These are phyloP conservation scores for Phthorimaea operculella DNA, from an alignment of 1,140 invertebrate species.

Conservation along the genomic window DNA sequence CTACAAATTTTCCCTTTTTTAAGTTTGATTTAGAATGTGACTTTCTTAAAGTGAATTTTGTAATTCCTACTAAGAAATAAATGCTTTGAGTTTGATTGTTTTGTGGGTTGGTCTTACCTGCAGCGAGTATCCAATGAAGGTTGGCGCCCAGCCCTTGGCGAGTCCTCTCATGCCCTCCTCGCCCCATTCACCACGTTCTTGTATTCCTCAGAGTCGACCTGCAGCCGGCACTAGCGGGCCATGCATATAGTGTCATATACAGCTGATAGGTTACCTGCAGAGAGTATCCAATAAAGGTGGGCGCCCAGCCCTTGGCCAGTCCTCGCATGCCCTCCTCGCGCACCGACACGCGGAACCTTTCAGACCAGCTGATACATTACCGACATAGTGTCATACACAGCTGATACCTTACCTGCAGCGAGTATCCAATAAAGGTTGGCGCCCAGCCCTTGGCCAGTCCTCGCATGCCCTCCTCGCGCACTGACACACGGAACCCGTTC, in stretches of 20 bases:
- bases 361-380: too few relatives aligned
- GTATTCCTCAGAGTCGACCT: slow-evolving; percentile 95
- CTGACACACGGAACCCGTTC: slow-evolving; percentile 74
- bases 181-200: slow-evolving; percentile 87
- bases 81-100: too few relatives aligned
- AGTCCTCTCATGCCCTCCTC: slow-evolving; percentile 93
- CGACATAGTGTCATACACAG: too few relatives aligned
- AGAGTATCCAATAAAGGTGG: slow-evolving; percentile 86
- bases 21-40: too few relatives aligned
- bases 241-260: too few relatives aligned
- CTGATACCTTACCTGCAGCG: too few relatives aligned
- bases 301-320: slow-evolving; percentile 85
- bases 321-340: slow-evolving; percentile 77
- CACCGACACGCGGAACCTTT: slow-evolving; percentile 75
- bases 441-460: slow-evolving; percentile 86
- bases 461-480: slow-evolving; percentile 75
- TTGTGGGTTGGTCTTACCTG: too few relatives aligned
- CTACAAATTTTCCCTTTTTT: too few relatives aligned
- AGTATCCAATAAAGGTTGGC: slow-evolving; percentile 86
- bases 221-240: slow-evolving; percentile 98
- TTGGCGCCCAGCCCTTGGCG: slow-evolving; percentile 98
- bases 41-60: too few relatives aligned
- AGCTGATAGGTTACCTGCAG: too few relatives aligned
- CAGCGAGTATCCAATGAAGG: too few relatives aligned
- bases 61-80: too few relatives aligned